Percentiles rank a stretch among this genome's conserved stretches.
These are phyloP conservation scores for Thunnus maccoyii DNA, from an alignment of 2,113 vertebrate species.

Conservation along the genomic window DNA sequence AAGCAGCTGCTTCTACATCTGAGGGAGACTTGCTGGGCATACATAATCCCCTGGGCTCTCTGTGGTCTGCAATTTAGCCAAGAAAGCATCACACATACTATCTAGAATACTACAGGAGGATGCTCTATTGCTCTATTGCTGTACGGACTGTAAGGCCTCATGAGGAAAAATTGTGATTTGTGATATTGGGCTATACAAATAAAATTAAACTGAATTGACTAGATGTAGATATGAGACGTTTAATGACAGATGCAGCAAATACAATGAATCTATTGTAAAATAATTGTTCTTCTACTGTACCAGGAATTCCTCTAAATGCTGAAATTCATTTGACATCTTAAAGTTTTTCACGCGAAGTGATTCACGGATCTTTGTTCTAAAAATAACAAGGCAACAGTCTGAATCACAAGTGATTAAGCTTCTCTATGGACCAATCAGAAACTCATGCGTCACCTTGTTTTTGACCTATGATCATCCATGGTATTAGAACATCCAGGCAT, in stretches of 20 bases:
- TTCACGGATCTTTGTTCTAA: conserved; percentile 8
- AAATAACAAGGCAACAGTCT: conserved; percentile 32
- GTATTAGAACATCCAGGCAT: neutral
- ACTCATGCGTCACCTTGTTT: conserved; percentile 19
- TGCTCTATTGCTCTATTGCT: too few species aligned
- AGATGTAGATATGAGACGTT: neutral
- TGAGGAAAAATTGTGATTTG: too few species aligned
- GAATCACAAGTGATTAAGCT: conserved; percentile 47
- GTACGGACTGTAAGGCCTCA: too few species aligned
- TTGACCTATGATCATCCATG: conserved; percentile 1
- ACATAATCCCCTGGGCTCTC: conserved; percentile 11
- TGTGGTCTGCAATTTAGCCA: conserved; percentile 16
- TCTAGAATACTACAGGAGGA: neutral
- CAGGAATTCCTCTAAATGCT: neutral
- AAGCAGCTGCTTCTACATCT: conserved; percentile 70
- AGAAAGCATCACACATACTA: neutral
- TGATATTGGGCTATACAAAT: too few species aligned
- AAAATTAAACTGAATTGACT: too few species aligned
- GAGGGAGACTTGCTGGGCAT: conserved; percentile 34
- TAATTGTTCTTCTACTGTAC: neutral
- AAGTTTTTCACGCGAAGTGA: neutral
- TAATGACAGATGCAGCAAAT: too few species aligned
- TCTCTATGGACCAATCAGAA: conserved; percentile 27
- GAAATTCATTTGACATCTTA: neutral
- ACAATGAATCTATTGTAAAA: neutral